A percentile compares a stretch with the other conserved stretches of the same genome.
Evolutionary conservation across 2,113 vertebrate species (phyloP).

Genomic region (Columbina picui): DNA sequence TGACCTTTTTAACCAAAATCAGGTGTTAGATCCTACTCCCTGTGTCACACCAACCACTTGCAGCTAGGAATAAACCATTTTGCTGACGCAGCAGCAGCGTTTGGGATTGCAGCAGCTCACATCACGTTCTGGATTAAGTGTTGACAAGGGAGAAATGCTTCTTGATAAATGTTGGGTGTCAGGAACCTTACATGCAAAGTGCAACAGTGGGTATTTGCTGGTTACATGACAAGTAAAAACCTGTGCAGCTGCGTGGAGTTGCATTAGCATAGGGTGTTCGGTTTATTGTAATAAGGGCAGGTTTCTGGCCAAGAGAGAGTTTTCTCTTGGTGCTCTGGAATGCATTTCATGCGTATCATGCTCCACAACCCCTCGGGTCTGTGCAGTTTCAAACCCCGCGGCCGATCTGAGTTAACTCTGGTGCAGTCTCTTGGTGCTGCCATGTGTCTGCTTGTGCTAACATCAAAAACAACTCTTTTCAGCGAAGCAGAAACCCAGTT

Average conservation of each 20-base stretch:
- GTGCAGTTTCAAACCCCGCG: background rate
- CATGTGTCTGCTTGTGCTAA: background rate
- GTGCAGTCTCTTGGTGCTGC: background rate
- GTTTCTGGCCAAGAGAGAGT: background rate
- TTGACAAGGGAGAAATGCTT: background rate
- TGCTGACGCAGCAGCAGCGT: background rate
- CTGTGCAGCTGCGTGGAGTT: background rate
- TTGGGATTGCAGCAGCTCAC: background rate
- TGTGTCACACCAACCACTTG: background rate
- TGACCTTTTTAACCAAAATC: background rate
- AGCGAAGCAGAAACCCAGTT: background rate
- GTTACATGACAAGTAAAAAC: background rate
- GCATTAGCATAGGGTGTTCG: background rate
- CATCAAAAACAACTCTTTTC: background rate
- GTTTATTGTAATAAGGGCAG: background rate
- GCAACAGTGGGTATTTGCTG: background rate
- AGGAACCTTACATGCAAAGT: background rate
- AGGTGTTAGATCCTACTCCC: background rate
- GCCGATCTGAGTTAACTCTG: background rate
- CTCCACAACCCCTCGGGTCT: background rate
- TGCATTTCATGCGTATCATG: background rate
- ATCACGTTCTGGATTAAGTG: background rate
- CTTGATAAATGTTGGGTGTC: background rate
- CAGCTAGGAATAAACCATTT: background rate
- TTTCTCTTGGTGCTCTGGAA: background rate